Evolutionary conservation across 1,140 invertebrate genomes (phyloP).

Genomic region (Drosophila virilis): DNA sequence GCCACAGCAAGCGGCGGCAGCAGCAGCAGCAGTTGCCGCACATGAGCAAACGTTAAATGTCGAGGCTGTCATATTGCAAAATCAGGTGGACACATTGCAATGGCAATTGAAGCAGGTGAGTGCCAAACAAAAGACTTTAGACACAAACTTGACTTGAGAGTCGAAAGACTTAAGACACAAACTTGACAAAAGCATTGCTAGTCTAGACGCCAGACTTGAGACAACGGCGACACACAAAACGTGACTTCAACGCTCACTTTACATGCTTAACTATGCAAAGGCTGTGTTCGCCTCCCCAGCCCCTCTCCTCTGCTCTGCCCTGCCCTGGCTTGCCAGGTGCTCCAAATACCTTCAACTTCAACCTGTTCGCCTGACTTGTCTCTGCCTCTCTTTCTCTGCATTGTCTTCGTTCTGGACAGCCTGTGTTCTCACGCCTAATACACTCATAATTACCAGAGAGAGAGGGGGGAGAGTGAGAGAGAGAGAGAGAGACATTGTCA

Average conservation of each 20-base stretch:
- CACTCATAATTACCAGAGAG: conserved; percentile 51
- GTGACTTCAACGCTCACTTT: conserved; percentile 46
- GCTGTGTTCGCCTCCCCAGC: not conserved
- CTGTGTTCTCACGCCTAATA: conserved; percentile 73
- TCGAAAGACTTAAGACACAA: not conserved
- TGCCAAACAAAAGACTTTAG: conserved; percentile 67
- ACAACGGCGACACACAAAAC: conserved; percentile 22
- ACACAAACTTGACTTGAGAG: conserved; percentile 37
- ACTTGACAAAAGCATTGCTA: no score
- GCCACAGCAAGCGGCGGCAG: conserved; percentile 31
- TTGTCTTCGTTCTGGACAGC: conserved; percentile 5
- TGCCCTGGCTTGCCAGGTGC: not conserved
- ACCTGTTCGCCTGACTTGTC: conserved; percentile 21
- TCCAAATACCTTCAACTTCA: conserved; percentile 51
- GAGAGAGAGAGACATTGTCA: conserved; percentile 29
- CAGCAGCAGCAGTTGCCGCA: conserved; percentile 20
- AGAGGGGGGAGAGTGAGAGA: conserved; percentile 13
- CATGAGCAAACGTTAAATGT: conserved; percentile 76
- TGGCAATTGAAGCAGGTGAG: conserved; percentile 93
- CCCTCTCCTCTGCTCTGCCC: not conserved
- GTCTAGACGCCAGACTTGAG: not conserved
- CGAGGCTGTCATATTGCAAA: conserved; percentile 89
- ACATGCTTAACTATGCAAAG: conserved; percentile 27
- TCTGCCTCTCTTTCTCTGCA: conserved; percentile 3
- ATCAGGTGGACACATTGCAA: conserved; percentile 90